Evolutionary conservation across 2,797 vertebrate species (phyloP), one percentile per base, ranked within the genome.

Genomic region (Siniperca undulata): DNA sequence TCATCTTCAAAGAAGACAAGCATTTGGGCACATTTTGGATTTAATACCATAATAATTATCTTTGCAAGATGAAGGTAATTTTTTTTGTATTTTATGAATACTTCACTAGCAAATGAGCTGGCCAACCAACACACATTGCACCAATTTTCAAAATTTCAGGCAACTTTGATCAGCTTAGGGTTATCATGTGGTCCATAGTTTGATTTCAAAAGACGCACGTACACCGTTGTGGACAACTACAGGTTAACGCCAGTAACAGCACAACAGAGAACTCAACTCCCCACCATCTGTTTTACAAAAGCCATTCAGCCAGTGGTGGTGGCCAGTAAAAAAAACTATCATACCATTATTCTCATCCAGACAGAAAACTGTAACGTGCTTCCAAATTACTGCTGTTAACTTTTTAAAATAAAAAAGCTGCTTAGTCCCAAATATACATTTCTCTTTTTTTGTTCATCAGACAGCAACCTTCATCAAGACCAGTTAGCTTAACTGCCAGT

Each of bases 321-420:
- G n/a, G 36, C 50, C 34, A 55, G 52, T 70, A 40, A 22, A 36
- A n/a, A 4, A 27, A 8, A 66, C 62, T 13, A 11, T 38, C 34
- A 14, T 53, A 10, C 12, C 34, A 69, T 34, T 19, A 22, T 53
- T 69, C 20, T 17, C 48, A 53, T 52, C 7, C 44, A 66, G 13
- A 36, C n/a, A 64, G 17, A 67, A 67, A 48, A 66, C 64, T 66
- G 42, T 66, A 48, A 67, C 64, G 34, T 50, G 50, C 22, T 9
- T 55, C 50, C 34, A 55, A 55, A 53, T 24, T 50, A 40, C 11
- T 38, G 34, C 50, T 7, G 9, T 40, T 40, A 40, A 69, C 19
- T 36, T 68, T 14, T 7, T 34, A 7, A 68, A 38, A 38, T 11
- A 36, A 50, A 52, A 68, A 52, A 68, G n/a, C 19, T 7, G 30